Base-by-base conservation (phyloP, 1,140 invertebrate species). In the Ceratosolen fusciceps region DNA sequence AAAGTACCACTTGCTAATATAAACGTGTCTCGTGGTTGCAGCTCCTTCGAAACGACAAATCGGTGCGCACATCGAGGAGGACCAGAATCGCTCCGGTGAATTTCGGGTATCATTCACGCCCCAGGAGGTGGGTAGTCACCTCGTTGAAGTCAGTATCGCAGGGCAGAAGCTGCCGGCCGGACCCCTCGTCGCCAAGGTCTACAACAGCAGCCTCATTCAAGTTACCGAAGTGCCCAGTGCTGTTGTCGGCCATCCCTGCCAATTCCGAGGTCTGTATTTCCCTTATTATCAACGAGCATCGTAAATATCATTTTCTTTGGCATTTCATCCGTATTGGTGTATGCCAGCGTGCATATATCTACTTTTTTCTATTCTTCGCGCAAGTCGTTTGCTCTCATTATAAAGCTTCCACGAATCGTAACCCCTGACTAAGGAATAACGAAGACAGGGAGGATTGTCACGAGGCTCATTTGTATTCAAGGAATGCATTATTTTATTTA, bases 151-250 rank as follows among this genome's bases (percentile, higher is more conserved):
- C 83, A 93, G 93, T 80, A 95, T 97, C 73, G 95, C 93, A 82
- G 96, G 96, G 80, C 95, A 96, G 87, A 96, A 96, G 90, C 90
- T 98, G 81, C 94, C 95, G 84, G 95, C 94, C 79, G 96, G 95
- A 62, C 96, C 96, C 24, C 92, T 98, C 62, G 93, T 97, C 74
- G 96, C 96, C 82, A 98, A 98, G 92, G 97, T 97, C 72, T 98
- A 98, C 89, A 96, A 98, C 90, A 94, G 96, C 81, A 95, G 95
- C 81, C 92, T 97, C 65, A 98, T 98, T 85, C 94, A 95, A 91
- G 96, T 98, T 80, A 95, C 96, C 54, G 97, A 98, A 90, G 95
- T 98, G 62, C 95, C 94, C 87, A 96, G 96, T 84, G 96, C 96
- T 82, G 93, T 97, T 82, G 95, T 98, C 26, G 96, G 96, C 82